phyloP scores from a whole-genome alignment of 2,888 invertebrate species.

The Synergus japonicus region DNA sequence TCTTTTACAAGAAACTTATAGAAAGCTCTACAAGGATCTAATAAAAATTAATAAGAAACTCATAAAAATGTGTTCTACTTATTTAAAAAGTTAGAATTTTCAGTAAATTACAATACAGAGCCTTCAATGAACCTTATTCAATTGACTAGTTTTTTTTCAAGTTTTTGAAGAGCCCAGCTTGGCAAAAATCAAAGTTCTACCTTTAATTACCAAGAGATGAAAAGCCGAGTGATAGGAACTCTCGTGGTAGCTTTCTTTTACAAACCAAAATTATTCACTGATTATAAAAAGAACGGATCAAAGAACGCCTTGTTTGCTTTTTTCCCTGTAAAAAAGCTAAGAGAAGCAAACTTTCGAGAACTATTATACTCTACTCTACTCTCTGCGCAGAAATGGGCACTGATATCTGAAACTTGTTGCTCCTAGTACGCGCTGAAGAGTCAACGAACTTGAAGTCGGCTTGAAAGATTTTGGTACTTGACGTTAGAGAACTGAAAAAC shows the following conservation, averaged over 20 bases:
- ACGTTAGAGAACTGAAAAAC: background rate
- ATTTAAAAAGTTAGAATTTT: background rate
- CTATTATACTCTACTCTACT: conserved; percentile 4
- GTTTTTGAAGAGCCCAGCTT: background rate
- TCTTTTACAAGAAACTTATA: too few relatives aligned
- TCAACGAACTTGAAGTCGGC: background rate
- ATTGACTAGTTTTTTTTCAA: background rate
- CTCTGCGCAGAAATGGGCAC: background rate
- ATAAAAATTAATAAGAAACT: background rate
- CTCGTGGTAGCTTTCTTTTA: background rate
- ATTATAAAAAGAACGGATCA: background rate
- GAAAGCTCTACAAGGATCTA: too few relatives aligned
- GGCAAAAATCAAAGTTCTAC: background rate
- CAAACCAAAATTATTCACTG: conserved; percentile 9
- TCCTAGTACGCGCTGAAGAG: conserved; percentile 9
- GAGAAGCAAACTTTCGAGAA: conserved; percentile 18
- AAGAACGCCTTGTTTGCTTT: background rate
- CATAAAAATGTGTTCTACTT: background rate
- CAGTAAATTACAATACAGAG: background rate
- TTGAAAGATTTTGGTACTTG: background rate
- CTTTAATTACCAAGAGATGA: conserved; percentile 9
- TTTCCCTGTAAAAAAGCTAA: background rate
- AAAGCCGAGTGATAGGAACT: background rate
- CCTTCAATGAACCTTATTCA: background rate
- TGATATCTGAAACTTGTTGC: conserved; percentile 24